phyloP scores from a whole-genome alignment of 2,797 vertebrate genomes.

The Propithecus deckenii region DNA sequence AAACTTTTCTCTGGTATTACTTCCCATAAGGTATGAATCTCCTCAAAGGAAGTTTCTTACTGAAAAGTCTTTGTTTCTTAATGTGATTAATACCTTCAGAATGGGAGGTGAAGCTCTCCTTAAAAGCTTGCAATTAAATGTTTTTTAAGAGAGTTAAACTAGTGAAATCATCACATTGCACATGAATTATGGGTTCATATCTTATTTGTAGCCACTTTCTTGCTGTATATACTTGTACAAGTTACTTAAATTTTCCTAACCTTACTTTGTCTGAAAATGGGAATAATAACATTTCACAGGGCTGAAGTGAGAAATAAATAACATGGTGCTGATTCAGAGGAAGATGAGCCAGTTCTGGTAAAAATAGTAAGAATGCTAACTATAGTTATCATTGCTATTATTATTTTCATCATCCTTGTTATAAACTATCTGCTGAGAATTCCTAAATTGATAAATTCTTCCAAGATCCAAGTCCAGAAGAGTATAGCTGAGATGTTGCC shows the following conservation, averaged over 20 bases:
- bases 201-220: neutral
- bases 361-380: neutral
- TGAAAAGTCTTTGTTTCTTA: neutral
- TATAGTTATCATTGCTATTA: neutral
- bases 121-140: neutral
- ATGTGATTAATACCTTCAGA: neutral
- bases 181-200: neutral
- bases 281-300: neutral
- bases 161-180: neutral
- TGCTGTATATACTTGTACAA: neutral
- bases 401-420: neutral
- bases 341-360: neutral
- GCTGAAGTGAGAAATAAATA: neutral
- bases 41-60: neutral
- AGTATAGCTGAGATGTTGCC: neutral
- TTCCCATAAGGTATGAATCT: neutral
- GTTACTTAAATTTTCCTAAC: neutral
- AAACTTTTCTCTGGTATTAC: neutral
- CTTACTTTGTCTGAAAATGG: neutral
- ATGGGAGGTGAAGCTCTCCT: neutral
- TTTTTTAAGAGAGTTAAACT: neutral
- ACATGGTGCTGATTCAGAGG: neutral
- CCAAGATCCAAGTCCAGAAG: neutral
- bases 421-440: neutral
- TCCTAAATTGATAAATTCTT: neutral